Percentiles rank a stretch among this genome's conserved stretches.
phyloP scores from a whole-genome alignment of 2,113 vertebrate genomes.

The Plotosus lineatus region DNA sequence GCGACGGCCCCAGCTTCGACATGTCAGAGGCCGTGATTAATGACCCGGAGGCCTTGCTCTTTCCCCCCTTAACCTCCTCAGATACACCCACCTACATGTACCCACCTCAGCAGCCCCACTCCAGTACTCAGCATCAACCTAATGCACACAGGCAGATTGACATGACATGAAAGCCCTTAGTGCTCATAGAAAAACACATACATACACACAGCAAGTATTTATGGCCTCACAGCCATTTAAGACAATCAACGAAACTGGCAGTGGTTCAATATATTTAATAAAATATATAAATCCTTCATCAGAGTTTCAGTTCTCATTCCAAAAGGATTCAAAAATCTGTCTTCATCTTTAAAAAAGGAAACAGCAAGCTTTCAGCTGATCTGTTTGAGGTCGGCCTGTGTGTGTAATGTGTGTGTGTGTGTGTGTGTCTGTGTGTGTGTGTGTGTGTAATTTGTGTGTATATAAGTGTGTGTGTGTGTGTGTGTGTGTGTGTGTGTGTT shows the following conservation, averaged over 20 bases:
- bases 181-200: constrained; percentile 36
- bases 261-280: background rate
- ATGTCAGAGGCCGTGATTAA: constrained; percentile 71
- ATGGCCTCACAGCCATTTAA: constrained; percentile 14
- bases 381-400: constrained; percentile 47
- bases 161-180: constrained; percentile 51
- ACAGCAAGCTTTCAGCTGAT: constrained; percentile 26
- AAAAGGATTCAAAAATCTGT: constrained; percentile 2
- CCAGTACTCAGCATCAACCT: constrained; percentile 58
- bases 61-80: constrained; percentile 63
- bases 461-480: constrained; percentile 34
- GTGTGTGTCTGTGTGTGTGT: constrained; percentile 30
- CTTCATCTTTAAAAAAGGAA: background rate
- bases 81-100: constrained; percentile 52
- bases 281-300: constrained; percentile 48
- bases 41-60: constrained; percentile 64
- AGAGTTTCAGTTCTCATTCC: background rate
- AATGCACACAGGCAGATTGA: constrained; percentile 53
- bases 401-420: constrained; percentile 39
- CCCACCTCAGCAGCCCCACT: constrained; percentile 49
- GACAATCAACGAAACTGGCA: background rate
- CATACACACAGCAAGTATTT: constrained; percentile 28
- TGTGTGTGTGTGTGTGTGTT: constrained; percentile 33
- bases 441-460: constrained; percentile 42
- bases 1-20: constrained; percentile 71